Evolutionary conservation across 2,888 invertebrate genomes (phyloP).

Genomic region (Gibbula magus): DNA sequence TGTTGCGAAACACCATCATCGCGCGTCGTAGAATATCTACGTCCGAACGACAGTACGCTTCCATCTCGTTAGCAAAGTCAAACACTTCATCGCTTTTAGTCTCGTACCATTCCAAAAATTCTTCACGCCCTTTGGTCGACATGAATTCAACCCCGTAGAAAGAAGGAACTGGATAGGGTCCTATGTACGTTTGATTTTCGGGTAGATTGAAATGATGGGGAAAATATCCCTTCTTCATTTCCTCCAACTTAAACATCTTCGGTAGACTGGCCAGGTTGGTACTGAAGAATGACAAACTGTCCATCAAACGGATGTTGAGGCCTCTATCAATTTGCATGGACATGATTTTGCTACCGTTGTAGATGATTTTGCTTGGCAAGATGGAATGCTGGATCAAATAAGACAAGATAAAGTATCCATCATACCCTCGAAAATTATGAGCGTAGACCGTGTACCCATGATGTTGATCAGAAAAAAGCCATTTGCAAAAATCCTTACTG

Average conservation of each 20-base stretch:
- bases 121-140: constrained; percentile 22
- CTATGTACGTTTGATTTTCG: constrained; percentile 41
- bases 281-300: constrained; percentile 43
- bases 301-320: constrained; percentile 40
- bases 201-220: constrained; percentile 40
- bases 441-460: constrained; percentile 24
- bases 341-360: constrained; percentile 39
- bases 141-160: constrained; percentile 38
- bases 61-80: constrained; percentile 40
- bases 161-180: constrained; percentile 37
- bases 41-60: constrained; percentile 38
- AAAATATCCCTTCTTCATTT: constrained; percentile 45
- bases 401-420: constrained; percentile 17
- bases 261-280: constrained; percentile 41
- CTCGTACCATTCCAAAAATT: constrained; percentile 36
- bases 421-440: constrained; percentile 33
- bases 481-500: constrained; percentile 30
- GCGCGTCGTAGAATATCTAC: constrained; percentile 36
- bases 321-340: constrained; percentile 33
- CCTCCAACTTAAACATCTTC: constrained; percentile 38
- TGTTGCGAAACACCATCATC: constrained; percentile 33
- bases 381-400: constrained; percentile 32
- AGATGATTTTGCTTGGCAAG: constrained; percentile 30
- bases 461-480: constrained; percentile 26
- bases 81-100: constrained; percentile 20